These are phyloP conservation scores for Caenorhabditis uteleia DNA, from an alignment of 2,888 invertebrate genomes.

Conservation along the genomic window DNA sequence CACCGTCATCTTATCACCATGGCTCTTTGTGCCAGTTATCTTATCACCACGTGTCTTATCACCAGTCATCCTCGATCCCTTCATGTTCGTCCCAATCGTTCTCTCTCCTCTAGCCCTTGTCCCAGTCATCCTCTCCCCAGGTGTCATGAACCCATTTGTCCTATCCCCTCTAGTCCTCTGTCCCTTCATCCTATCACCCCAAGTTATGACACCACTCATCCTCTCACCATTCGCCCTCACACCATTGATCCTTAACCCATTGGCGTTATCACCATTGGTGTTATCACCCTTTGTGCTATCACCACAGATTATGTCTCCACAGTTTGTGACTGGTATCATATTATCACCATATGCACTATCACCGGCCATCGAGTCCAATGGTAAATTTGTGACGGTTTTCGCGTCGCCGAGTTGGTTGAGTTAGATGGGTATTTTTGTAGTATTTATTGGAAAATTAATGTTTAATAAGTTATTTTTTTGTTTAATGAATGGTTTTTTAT, in stretches of 20 bases:
- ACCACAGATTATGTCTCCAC: conserved; percentile 55
- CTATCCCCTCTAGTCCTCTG: conserved; percentile 44
- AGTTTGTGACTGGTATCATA: conserved; percentile 37
- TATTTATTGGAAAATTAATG: too few relatives aligned
- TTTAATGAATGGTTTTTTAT: too few relatives aligned
- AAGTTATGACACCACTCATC: conserved; percentile 52
- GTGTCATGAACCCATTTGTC: conserved; percentile 38
- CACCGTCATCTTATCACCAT: conserved; percentile 45
- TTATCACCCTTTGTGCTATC: conserved; percentile 51
- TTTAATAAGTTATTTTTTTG: too few relatives aligned
- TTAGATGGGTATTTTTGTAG: conserved; percentile 1
- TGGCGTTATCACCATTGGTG: conserved; percentile 42
- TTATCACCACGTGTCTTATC: conserved; percentile 31
- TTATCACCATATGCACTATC: conserved; percentile 44
- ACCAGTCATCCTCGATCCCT: conserved; percentile 39
- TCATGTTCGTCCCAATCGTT: conserved; percentile 53
- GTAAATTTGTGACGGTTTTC: conserved; percentile 35
- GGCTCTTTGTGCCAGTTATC: conserved; percentile 52
- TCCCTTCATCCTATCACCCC: conserved; percentile 55
- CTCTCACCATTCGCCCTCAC: conserved; percentile 46
- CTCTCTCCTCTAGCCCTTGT: conserved; percentile 45
- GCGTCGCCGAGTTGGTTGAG: conserved; percentile 44
- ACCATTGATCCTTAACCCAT: conserved; percentile 36
- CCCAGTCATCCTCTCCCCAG: conserved; percentile 52
- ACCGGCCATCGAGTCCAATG: conserved; percentile 29